Evolutionary conservation across 2,113 vertebrate genomes (phyloP).

Genomic region (Colius striatus): DNA sequence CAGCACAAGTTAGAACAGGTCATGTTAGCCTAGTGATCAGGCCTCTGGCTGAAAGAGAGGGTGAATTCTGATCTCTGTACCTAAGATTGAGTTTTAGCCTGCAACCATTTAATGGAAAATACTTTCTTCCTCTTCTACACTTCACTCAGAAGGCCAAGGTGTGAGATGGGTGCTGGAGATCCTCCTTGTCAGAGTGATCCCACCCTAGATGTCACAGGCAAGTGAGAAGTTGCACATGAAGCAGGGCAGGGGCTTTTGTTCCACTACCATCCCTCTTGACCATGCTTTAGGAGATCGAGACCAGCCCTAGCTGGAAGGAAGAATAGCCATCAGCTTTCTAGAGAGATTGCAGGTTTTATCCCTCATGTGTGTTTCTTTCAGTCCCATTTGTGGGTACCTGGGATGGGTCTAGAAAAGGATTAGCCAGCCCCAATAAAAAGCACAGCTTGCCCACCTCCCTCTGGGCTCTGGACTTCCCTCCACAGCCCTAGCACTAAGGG

Average conservation of each 20-base stretch:
- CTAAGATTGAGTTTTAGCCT: background rate
- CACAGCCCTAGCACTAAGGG: background rate
- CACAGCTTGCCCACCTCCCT: background rate
- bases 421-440: rapidly evolving
- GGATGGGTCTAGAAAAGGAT: background rate
- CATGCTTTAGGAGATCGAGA: background rate
- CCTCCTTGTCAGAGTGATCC: background rate
- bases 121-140: background rate
- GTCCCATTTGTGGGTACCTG: rapidly evolving
- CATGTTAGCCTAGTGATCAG: background rate
- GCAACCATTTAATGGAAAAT: background rate
- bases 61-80: background rate
- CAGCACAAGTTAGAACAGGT: background rate
- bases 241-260: rapidly evolving
- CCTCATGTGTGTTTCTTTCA: background rate
- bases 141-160: background rate
- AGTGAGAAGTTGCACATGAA: rapidly evolving
- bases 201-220: rapidly evolving
- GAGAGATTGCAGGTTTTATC: background rate
- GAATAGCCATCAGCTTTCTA: background rate
- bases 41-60: background rate
- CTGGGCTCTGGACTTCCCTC: background rate
- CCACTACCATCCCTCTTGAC: background rate
- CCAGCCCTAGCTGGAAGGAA: background rate
- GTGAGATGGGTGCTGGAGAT: background rate